Conservation (phyloP, 1,140 invertebrate species). For the Orussus abietinus region DNA sequence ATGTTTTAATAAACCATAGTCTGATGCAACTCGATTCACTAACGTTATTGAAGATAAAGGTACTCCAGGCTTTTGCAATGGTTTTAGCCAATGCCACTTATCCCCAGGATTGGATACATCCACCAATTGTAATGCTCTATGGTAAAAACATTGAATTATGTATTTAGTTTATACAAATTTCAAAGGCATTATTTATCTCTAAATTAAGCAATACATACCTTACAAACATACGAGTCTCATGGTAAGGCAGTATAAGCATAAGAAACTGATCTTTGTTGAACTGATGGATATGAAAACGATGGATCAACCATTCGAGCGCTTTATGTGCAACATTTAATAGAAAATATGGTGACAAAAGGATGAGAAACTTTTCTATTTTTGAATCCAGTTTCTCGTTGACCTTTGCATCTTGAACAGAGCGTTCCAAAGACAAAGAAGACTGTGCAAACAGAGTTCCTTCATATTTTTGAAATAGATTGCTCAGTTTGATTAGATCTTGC, state of each 20-base stretch:
- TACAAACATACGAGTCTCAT: constrained; percentile 85
- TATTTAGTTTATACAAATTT: constrained; percentile 8
- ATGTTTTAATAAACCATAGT: constrained; percentile 68
- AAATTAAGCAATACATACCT: constrained; percentile 42
- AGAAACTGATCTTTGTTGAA: constrained; percentile 82
- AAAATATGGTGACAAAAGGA: constrained; percentile 82
- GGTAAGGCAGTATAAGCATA: constrained; percentile 80
- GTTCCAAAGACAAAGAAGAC: constrained; percentile 70
- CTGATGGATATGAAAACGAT: constrained; percentile 82
- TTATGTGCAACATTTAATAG: constrained; percentile 79
- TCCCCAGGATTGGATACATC: constrained; percentile 59
- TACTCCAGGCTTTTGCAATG: constrained; percentile 69
- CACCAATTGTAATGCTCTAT: constrained; percentile 68
- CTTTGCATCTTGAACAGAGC: constrained; percentile 70
- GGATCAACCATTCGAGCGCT: constrained; percentile 89
- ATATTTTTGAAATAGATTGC: constrained; percentile 70
- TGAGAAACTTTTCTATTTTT: constrained; percentile 75
- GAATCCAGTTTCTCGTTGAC: constrained; percentile 74
- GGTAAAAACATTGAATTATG: constrained; percentile 8
- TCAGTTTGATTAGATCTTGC: constrained; percentile 71
- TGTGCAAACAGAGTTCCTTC: constrained; percentile 72
- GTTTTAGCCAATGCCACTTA: constrained; percentile 75
- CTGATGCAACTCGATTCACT: constrained; percentile 66
- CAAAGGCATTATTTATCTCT: constrained; percentile 9
- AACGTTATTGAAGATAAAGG: constrained; percentile 68